Evolutionary conservation across 2,797 vertebrate species (phyloP).

Genomic region (Hyperoplus immaculatus): DNA sequence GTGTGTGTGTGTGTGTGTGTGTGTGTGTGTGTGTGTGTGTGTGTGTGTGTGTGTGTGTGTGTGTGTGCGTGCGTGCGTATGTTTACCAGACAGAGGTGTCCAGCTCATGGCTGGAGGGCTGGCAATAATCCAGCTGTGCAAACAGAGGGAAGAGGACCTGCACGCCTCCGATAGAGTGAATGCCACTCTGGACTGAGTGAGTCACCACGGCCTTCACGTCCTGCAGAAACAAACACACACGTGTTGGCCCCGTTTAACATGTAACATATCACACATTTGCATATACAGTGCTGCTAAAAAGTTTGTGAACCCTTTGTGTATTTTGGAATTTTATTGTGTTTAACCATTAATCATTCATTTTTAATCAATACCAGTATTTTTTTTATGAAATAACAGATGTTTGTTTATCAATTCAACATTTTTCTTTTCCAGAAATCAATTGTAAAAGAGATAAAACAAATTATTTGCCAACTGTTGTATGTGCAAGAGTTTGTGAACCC

Average conservation of each 20-base stretch:
- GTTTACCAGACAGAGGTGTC: slow-evolving; percentile 95
- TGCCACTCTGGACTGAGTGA: slow-evolving; percentile 97
- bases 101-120: slow-evolving; percentile 90
- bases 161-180: slow-evolving; percentile 97
- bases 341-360: no score
- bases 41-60: neutral
- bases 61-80: slow-evolving; percentile 5
- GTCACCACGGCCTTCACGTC: slow-evolving; percentile 98
- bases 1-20: neutral
- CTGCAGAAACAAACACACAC: slow-evolving; percentile 77
- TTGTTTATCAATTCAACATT: no score
- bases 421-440: no score
- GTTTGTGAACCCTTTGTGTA: no score
- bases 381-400: no score
- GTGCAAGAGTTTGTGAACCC: no score
- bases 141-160: slow-evolving; percentile 99
- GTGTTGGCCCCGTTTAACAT: neutral
- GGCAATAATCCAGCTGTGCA: slow-evolving; percentile 95
- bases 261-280: neutral
- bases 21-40: slow-evolving; percentile 3
- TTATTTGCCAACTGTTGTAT: no score
- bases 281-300: neutral
- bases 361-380: no score
- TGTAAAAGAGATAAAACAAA: no score
- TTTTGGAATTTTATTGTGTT: no score